Evolutionary conservation across 1,140 invertebrate genomes (phyloP), one percentile per base, ranked within the genome.

Genomic region (Drosophila auraria): DNA sequence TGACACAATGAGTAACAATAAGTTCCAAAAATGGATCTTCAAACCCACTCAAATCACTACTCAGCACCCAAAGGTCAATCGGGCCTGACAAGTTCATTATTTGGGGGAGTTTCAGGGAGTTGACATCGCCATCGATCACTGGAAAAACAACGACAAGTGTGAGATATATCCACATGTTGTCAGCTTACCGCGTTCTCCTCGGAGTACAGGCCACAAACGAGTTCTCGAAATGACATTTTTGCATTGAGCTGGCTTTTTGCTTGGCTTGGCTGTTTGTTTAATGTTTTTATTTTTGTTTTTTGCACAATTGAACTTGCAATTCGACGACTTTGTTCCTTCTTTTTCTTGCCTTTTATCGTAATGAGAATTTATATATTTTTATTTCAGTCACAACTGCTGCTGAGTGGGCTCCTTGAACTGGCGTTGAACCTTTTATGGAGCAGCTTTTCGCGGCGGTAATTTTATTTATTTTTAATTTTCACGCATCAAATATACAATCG

Each of bases 201-300:
- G 8, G 91, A 91, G 75, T 82, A 84, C 36, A 92, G 73, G 42
- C 91, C 87, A 63, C 87, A 92, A 72, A 75, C 84, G 57, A 92
- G 84, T 69, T 89, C 91, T 72, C 92, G 79, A 78, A 92, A 82
- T 58, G 86, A 90, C 86, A 90, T 90, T 73, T 83, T 84, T 9
- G 50, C 66, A 87, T 89, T 59, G 33, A 66, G 40, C 49, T 58
- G 59, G 17, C 9, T 57, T 33, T 53, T 51, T 36, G 33, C 33
- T 36, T 36, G 33, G 49, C 25, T 51, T 51, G 23, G 3, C 49
- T 1, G 51, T 36, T 54, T 66, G 40, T 25, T 59, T 66, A 20
- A 8, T 14, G 44, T 57, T 71, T 66, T 47, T 64, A 17, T 47
- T 51, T 47, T 40, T 38, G 30, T 73, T 25, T 59, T 17, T 44